Percentiles rank a stretch among this genome's conserved stretches.
These are phyloP conservation scores for Pipistrellus kuhlii DNA, from an alignment of 2,797 vertebrate genomes.

Conservation along the genomic window DNA sequence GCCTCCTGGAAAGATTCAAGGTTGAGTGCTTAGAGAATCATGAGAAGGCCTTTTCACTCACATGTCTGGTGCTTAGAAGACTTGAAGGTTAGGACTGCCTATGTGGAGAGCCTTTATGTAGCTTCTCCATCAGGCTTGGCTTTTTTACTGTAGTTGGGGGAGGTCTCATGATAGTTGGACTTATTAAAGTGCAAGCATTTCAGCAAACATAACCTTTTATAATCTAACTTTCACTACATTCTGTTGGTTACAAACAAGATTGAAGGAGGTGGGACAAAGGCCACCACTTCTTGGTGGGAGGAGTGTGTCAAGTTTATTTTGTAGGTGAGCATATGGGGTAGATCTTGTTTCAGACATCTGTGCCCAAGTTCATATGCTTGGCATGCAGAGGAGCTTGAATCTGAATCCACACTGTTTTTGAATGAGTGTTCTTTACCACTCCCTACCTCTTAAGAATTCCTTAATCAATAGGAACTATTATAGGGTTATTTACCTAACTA, in stretches of 20 bases:
- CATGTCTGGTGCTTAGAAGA: not conserved
- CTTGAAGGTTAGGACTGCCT: not conserved
- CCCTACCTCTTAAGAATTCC: constrained; percentile 2
- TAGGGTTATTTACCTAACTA: not conserved
- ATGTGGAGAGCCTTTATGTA: not conserved
- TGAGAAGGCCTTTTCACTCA: not conserved
- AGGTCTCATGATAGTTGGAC: not conserved
- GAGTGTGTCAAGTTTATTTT: not conserved
- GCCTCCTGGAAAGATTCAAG: not conserved
- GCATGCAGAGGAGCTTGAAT: not conserved
- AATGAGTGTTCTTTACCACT: not conserved
- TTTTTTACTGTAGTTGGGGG: not conserved
- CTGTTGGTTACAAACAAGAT: not conserved
- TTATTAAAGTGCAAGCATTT: not conserved
- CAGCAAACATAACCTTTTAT: not conserved
- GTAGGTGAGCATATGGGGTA: not conserved
- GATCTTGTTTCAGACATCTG: not conserved
- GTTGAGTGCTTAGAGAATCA: not conserved
- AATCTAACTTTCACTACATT: not conserved
- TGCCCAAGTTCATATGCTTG: not conserved
- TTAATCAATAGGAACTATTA: not conserved
- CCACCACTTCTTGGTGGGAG: not conserved
- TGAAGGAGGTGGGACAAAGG: not conserved
- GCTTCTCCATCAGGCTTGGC: not conserved
- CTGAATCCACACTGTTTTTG: not conserved